Conservation (phyloP, 2,797 vertebrate genomes). For the Notolepis coatsorum region DNA sequence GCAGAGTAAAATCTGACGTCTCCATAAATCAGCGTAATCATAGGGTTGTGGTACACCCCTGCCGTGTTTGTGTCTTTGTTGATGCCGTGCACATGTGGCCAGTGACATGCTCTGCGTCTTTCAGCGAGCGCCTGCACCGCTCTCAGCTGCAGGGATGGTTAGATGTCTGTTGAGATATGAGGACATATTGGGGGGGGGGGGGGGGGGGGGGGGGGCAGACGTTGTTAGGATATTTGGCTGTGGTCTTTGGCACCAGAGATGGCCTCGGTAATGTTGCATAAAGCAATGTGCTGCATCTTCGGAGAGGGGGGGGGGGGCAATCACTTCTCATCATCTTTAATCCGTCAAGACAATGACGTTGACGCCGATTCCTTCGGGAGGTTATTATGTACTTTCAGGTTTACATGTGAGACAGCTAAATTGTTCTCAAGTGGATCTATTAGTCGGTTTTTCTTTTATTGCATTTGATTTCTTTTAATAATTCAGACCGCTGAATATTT, state of each 20-base stretch:
- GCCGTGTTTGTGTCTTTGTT: slow-evolving; percentile 73
- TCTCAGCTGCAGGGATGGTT: slow-evolving; percentile 48
- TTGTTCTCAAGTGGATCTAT: neutral
- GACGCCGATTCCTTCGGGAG: neutral
- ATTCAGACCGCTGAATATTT: slow-evolving; percentile 21
- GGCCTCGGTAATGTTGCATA: neutral
- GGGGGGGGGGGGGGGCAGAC: slow-evolving; percentile 37
- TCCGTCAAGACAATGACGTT: neutral
- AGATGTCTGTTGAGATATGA: slow-evolving; percentile 39
- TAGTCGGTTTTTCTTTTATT: neutral
- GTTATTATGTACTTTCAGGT: neutral
- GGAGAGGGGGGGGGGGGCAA: slow-evolving; percentile 9
- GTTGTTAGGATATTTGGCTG: slow-evolving; percentile 52
- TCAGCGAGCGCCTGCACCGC: slow-evolving; percentile 44
- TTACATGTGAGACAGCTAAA: neutral
- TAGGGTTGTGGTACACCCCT: slow-evolving; percentile 64
- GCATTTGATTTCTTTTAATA: neutral
- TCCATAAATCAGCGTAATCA: slow-evolving; percentile 75
- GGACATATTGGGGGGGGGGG: slow-evolving; percentile 9
- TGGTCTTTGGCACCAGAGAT: slow-evolving; percentile 24
- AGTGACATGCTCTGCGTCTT: slow-evolving; percentile 60
- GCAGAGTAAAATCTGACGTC: slow-evolving; percentile 55
- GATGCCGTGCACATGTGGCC: slow-evolving; percentile 72
- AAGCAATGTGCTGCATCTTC: slow-evolving; percentile 12
- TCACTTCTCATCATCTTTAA: slow-evolving; percentile 7